Base-by-base conservation (phyloP, 64 coral and sea anemone genomes). In the Hydrozoanthus tunicans region DNA sequence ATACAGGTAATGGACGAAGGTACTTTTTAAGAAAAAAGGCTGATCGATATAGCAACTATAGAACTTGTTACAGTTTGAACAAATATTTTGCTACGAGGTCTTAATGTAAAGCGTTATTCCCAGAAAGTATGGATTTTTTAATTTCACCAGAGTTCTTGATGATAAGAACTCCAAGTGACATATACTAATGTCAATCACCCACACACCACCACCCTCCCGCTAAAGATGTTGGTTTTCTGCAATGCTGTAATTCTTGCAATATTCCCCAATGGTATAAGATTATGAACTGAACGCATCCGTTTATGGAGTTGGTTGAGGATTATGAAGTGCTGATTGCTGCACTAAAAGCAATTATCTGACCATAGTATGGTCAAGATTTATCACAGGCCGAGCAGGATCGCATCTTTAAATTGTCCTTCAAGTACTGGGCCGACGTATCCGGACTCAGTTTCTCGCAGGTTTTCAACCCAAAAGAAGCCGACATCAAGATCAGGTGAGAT, bases 351-450 rank as follows among this genome's bases (percentile, higher is more conserved):
- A 4, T 20, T 75, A 7, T 75, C 72, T 75, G 27, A 26, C 26
- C 72, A 52, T 12, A 75, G 72, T 77, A 94, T 81, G 93, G 93
- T 26, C 73, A 59, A 26, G 90, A 94, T 81, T 79, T 94, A 7
- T 61, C 71, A 6, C 13, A 20, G 13, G 54, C 3, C 9, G 69
- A 70, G 12, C 93, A 94, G 62, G 81, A 94, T 75, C 89, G 93
- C 11, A 91, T 94, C 54, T 94, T 94, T 72, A 83, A 80, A 69
- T 78, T 69, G 59, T 89, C 93, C 6, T 72, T 94, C 17, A 62
- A 94, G 68, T 94, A 91, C 32, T 94, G 90, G 93, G 71, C 93
- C 62, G 89, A 94, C 57, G 93, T 86, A 32, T 94, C 93, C 9
- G 89, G 60, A 11, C 54, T 94, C 23, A 91, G 89, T 24, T 94